Evolutionary conservation across 2,113 vertebrate species (phyloP).

Genomic region (Salvelinus fontinalis): DNA sequence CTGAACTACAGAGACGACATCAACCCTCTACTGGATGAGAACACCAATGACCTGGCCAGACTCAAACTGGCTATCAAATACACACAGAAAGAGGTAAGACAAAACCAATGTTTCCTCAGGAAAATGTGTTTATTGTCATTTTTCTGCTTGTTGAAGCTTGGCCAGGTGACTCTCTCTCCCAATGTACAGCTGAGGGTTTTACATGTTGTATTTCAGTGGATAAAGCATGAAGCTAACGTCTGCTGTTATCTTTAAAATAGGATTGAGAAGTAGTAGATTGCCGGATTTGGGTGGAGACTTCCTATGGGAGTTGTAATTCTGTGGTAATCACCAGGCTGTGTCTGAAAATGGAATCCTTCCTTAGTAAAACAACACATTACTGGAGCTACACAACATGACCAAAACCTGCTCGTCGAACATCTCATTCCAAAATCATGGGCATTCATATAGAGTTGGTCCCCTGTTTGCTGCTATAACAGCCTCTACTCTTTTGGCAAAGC

Average conservation of each 20-base stretch:
- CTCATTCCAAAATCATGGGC: too few species aligned
- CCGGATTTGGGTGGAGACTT: too few species aligned
- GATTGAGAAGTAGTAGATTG: too few species aligned
- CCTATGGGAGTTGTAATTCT: constrained; percentile 52
- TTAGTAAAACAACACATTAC: constrained; percentile 51
- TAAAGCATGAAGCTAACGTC: too few species aligned
- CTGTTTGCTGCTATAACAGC: too few species aligned
- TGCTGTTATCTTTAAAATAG: too few species aligned
- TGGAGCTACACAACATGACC: constrained; percentile 13
- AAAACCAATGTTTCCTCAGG: too few species aligned
- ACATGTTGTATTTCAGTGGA: too few species aligned
- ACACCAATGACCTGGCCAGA: constrained; percentile 87
- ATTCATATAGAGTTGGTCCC: too few species aligned
- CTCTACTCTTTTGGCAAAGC: too few species aligned
- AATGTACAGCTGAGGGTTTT: constrained; percentile 26
- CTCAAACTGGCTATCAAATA: constrained; percentile 98
- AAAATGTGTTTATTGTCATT: too few species aligned
- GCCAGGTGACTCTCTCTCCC: constrained; percentile 40
- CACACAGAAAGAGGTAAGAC: constrained; percentile 92
- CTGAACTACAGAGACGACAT: constrained; percentile 93
- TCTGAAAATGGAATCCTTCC: constrained; percentile 34
- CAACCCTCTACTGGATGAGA: constrained; percentile 87
- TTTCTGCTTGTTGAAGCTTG: neutral
- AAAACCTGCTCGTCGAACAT: too few species aligned
- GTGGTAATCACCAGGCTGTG: constrained; percentile 56